Evolutionary conservation across 2,888 invertebrate genomes (phyloP).

Genomic region (Pyralis farinalis): DNA sequence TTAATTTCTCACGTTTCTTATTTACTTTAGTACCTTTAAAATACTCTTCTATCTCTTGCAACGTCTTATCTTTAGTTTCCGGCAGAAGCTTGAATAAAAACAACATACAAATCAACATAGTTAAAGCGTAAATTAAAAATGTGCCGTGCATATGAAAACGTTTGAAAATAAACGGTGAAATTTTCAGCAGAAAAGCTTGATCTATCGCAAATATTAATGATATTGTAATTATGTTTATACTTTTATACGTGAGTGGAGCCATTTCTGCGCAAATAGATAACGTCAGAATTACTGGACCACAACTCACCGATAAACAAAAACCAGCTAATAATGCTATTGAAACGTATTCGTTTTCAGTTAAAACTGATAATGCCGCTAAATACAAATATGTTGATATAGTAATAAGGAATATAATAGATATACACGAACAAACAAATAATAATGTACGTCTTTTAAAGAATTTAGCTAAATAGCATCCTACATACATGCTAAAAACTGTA

Average conservation of each 20-base stretch:
- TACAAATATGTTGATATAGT: slow-evolving; percentile 6
- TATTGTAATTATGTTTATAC: slow-evolving; percentile 9
- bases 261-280: slow-evolving; percentile 14
- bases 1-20: no score
- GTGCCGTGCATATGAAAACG: slow-evolving; percentile 18
- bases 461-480: slow-evolving; percentile 19
- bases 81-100: slow-evolving; percentile 24
- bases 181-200: slow-evolving; percentile 13
- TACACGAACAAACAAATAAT: neutral
- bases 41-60: slow-evolving; percentile 26
- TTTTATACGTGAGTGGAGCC: slow-evolving; percentile 13
- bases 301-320: slow-evolving; percentile 2
- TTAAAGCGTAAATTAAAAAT: slow-evolving; percentile 23
- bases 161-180: slow-evolving; percentile 19
- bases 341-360: slow-evolving; percentile 2
- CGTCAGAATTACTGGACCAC: slow-evolving; percentile 12
- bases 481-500: slow-evolving; percentile 23
- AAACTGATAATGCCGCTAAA: slow-evolving; percentile 2
- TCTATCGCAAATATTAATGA: slow-evolving; percentile 11
- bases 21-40: slow-evolving; percentile 9
- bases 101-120: slow-evolving; percentile 10
- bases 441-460: slow-evolving; percentile 17
- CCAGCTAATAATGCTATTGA: slow-evolving; percentile 5
- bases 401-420: slow-evolving; percentile 4
- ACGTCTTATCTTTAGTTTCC: slow-evolving; percentile 29